Evolutionary conservation across 2,888 invertebrate genomes (phyloP), one percentile per base, ranked within the genome.

Genomic region (Pammene fasciana): DNA sequence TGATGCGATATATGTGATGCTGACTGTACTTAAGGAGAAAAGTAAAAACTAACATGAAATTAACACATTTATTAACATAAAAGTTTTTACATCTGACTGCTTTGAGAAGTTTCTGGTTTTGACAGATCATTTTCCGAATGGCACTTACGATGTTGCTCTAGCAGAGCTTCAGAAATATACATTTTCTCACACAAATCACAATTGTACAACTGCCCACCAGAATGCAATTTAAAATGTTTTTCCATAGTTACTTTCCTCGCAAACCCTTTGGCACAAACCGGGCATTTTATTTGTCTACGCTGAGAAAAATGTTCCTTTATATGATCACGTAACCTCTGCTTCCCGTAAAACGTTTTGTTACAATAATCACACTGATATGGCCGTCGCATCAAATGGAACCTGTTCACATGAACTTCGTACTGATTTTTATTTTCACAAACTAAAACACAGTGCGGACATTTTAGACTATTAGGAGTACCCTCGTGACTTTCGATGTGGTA

Each of bases 281-380:
- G 72, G 16, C 76, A 75, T n/a, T 61, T 68, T 11, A 64, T 56
- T 0, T 14, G 60, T 16, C 71, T 68, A 0, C 52, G 38, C 11
- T 62, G 18, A 9, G 50, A 9, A n/a, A 71, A 70, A 48, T 77
- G 76, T 0, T 72, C 72, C 5, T 68, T 65, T 1, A 77, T 70
- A 52, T 77, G 76, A 16, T 71, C 71, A 4, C 65, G 73, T 56
- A 77, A 61, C n/a, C 72, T 70, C 34, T 75, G 72, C 48, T 74
- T 75, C 0, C 77, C 74, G 16, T 73, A 75, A 55, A 76, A 77
- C 0, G 73, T 38, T 52, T 76, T 77, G 0, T 68, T 71, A 59
- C 77, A 77, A 26, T 71, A 68, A 56, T 71, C 65, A 48, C 77
- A 77, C 52, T 73, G 67, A 41, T 76, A 77, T 0, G 77, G 77